Base-by-base conservation (phyloP, 92 coral and sea anemone genomes). In the Bergia sp. region DNA sequence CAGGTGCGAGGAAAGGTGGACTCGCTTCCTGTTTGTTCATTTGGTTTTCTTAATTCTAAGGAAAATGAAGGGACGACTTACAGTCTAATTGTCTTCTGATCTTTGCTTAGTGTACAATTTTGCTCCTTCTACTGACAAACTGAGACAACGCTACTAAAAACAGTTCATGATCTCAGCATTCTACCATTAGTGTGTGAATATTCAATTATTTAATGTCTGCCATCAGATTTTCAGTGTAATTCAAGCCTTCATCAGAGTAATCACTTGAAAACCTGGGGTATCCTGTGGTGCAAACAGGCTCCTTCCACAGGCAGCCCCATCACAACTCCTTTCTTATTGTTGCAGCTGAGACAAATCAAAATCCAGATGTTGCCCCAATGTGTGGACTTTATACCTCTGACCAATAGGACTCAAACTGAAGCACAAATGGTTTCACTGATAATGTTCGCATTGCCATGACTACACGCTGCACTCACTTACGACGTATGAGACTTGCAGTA, bases 401-500 rank as follows among this genome's bases (percentile, higher is more conserved):
- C 67, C 67, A 18, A 20, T 18, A 23, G 7, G 67, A 61, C 21
- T 61, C 23, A 10, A 61, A 61, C 67, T 16, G 67, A 61, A 61
- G 67, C 67, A 61, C 67, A 61, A 61, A 61, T 61, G 67, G 67
- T 61, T 16, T 61, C 5, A 16, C 23, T 16, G 67, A 61, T 23
- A 61, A 61, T 61, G 67, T n/a, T 5, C 67, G 23, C 21, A 20
- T 61, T 61, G 67, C 23, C 67, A 61, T 11, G 67, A 61, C 67
- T 5, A 61, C 18, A 61, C 2, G 23, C 0, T 16, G 6, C 23
- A 0, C 67, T 61, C 67, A 20, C 18, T 5, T 69, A 84, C 0
- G 92, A 86, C 45, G 90, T 76, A 81, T 95, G 98, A 5, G 96
- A 95, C 79, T 95, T 95, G 89, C 87, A 95, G 90, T 95, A 95